phyloP scores from a whole-genome alignment of 2,888 invertebrate species.

The Drosophila hamatofila region DNA sequence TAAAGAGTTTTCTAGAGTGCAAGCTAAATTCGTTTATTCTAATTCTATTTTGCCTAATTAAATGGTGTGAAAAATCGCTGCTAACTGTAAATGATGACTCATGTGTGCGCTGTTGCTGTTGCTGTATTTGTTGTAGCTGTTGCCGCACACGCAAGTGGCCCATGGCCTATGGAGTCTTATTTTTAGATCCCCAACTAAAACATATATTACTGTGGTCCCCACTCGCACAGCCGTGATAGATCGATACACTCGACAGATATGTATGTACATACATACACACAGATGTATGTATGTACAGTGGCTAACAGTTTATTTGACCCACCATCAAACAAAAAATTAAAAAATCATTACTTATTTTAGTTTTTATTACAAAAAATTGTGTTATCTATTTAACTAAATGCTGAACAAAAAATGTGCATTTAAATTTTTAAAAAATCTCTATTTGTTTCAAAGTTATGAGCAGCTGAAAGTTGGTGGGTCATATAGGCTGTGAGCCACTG shows the following conservation, averaged over 20 bases:
- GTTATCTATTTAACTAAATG: no score
- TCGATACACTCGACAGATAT: conserved; percentile 52
- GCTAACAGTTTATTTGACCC: no score
- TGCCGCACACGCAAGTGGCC: conserved; percentile 39
- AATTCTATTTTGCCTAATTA: conserved; percentile 16
- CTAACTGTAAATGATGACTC: conserved; percentile 46
- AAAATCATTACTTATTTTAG: no score
- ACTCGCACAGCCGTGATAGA: conserved; percentile 40
- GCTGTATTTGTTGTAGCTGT: conserved; percentile 11
- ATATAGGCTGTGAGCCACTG: no score
- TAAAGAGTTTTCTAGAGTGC: conserved; percentile 12
- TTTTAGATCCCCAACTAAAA: conserved; percentile 54
- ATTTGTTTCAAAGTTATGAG: no score
- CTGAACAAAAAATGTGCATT: no score
- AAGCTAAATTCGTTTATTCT: not conserved
- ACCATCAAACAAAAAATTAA: no score
- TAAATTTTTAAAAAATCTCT: no score
- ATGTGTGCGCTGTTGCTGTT: conserved; percentile 26
- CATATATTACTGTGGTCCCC: conserved; percentile 23
- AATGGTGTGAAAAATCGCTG: conserved; percentile 49
- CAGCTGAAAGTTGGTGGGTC: no score
- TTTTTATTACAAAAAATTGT: no score
- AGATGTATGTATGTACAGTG: no score
- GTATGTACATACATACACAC: not conserved
- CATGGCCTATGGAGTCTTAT: conserved; percentile 54